These are phyloP conservation scores for Pangasius mekongensis DNA, from an alignment of 2,797 vertebrate species.

Conservation along the genomic window DNA sequence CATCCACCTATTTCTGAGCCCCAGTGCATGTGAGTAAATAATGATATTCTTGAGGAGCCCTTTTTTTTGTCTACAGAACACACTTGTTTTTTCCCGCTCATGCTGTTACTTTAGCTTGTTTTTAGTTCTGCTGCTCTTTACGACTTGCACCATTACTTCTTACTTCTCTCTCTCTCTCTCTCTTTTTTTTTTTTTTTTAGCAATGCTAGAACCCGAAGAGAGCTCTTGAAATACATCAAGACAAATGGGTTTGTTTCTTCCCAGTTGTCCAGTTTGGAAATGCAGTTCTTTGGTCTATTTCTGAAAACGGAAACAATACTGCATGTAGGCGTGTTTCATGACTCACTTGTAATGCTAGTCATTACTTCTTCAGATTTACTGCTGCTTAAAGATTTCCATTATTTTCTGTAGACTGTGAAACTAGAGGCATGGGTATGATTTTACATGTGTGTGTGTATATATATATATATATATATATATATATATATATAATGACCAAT, in stretches of 20 bases:
- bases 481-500: not conserved
- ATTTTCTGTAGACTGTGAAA: not conserved
- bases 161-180: not conserved
- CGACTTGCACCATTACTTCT: not conserved
- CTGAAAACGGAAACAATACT: conserved; percentile 7
- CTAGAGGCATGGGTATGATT: not conserved
- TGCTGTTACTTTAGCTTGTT: not conserved
- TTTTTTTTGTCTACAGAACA: too few species aligned
- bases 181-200: not conserved
- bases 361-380: not conserved
- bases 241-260: conserved; percentile 5
- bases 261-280: conserved; percentile 2
- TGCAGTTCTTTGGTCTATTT: conserved; percentile 15
- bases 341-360: not conserved
- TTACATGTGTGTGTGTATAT: too few species aligned
- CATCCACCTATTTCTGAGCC: not conserved
- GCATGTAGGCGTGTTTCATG: not conserved
- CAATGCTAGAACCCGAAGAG: not conserved
- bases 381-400: not conserved
- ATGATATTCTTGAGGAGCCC: not conserved
- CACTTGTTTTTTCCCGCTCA: not conserved
- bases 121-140: not conserved
- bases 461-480: too few species aligned
- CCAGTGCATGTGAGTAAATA: not conserved
- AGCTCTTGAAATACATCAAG: not conserved